Evolutionary conservation across 2,888 invertebrate genomes (phyloP).

Genomic region (Machimus atricapillus): DNA sequence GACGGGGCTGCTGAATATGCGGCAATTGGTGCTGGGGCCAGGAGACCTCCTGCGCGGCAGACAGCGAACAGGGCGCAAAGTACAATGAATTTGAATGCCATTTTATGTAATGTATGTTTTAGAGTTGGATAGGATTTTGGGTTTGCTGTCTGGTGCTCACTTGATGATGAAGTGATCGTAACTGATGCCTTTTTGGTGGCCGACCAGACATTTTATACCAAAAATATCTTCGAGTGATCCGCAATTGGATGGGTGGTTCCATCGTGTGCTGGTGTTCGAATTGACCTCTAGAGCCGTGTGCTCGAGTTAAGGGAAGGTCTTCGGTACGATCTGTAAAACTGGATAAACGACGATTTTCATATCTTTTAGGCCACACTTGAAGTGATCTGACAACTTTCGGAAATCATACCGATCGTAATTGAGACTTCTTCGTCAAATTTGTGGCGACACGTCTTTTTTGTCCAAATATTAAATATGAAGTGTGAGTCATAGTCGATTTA

Average conservation of each 20-base stretch:
- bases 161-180: conserved; percentile 45
- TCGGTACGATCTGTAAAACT: not conserved
- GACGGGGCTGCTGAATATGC: conserved; percentile 63
- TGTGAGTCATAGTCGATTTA: not conserved
- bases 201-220: conserved; percentile 41
- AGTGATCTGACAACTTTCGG: not conserved
- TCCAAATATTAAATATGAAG: not conserved
- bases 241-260: not conserved
- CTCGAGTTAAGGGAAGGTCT: conserved; percentile 31
- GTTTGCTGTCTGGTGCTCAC: conserved; percentile 39
- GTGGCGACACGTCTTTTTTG: not conserved
- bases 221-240: not conserved
- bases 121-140: not conserved
- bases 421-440: not conserved
- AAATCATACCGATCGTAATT: not conserved
- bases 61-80: conserved; percentile 68
- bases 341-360: not conserved
- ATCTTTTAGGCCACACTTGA: not conserved
- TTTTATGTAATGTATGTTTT: conserved; percentile 49
- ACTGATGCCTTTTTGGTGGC: conserved; percentile 41
- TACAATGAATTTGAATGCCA: conserved; percentile 64
- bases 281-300: not conserved
- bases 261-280: not conserved
- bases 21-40: conserved; percentile 52
- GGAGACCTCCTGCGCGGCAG: conserved; percentile 68